These are phyloP conservation scores for Chrysodeixis includens DNA, from an alignment of 2,888 invertebrate species.

Conservation along the genomic window DNA sequence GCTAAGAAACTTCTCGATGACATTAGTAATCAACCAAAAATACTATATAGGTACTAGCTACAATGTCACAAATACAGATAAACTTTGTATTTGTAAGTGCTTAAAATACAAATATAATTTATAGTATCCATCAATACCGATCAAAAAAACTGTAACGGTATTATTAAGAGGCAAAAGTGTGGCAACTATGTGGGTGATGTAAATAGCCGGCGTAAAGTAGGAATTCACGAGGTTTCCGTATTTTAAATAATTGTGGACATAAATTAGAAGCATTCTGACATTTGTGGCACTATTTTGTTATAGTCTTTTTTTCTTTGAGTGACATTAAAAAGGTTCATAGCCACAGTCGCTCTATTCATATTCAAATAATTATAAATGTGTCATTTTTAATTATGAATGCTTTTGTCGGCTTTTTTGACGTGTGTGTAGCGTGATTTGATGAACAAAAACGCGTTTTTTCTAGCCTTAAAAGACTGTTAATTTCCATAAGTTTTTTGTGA, in stretches of 20 bases:
- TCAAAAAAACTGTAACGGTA: constrained; percentile 36
- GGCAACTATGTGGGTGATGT: constrained; percentile 64
- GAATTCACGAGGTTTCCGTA: constrained; percentile 72
- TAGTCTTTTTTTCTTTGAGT: constrained; percentile 57
- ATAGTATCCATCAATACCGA: constrained; percentile 40
- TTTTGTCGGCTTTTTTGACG: constrained; percentile 74
- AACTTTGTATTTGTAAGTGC: not conserved
- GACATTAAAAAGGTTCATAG: constrained; percentile 64
- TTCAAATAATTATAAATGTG: constrained; percentile 79
- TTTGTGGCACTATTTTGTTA: constrained; percentile 72
- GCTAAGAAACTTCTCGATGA: too few relatives aligned
- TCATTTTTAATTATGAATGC: constrained; percentile 82
- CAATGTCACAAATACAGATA: not conserved
- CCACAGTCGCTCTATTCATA: constrained; percentile 64
- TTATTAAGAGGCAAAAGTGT: constrained; percentile 52
- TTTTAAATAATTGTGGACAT: constrained; percentile 71
- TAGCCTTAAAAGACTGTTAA: constrained; percentile 35
- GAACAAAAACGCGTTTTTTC: constrained; percentile 28
- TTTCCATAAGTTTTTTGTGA: constrained; percentile 49
- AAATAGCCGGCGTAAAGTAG: constrained; percentile 67
- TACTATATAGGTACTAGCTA: too few relatives aligned
- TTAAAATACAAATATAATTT: constrained; percentile 26
- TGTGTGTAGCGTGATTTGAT: constrained; percentile 61
- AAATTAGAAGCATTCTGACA: constrained; percentile 77
- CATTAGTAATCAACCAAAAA: too few relatives aligned